phyloP scores from a whole-genome alignment of 2,797 vertebrate species.

The Galaxias olidus region DNA sequence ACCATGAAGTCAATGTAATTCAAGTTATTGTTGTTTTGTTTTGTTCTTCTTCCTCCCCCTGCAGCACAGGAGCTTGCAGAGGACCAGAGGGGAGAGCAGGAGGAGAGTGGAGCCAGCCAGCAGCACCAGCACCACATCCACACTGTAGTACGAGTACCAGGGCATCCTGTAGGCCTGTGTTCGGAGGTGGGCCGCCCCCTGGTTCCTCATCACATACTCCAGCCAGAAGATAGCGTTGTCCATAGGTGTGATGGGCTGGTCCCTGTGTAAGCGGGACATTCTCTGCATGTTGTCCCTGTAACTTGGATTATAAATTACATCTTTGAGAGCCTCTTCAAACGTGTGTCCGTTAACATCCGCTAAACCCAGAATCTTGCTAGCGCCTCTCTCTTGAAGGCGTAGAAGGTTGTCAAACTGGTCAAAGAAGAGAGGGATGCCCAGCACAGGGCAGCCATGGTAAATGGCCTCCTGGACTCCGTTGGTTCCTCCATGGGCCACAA shows the following conservation, averaged over 20 bases:
- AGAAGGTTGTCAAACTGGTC: slow-evolving; percentile 40
- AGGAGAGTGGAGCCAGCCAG: slow-evolving; percentile 9
- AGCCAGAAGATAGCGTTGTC: slow-evolving; percentile 36
- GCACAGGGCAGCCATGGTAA: slow-evolving; percentile 28
- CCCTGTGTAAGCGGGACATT: slow-evolving; percentile 34
- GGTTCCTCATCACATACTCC: slow-evolving; percentile 34
- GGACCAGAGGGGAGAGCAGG: not conserved
- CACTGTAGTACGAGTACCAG: slow-evolving; percentile 33
- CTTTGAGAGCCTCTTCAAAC: slow-evolving; percentile 19
- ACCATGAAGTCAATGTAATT: not conserved
- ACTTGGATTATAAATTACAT: slow-evolving; percentile 21
- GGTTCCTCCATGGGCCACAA: slow-evolving; percentile 39
- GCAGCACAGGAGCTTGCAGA: slow-evolving; percentile 13
- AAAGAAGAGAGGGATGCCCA: slow-evolving; percentile 32
- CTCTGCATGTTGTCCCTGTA: slow-evolving; percentile 35
- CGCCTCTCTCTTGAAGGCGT: slow-evolving; percentile 26
- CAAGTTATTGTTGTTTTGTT: slow-evolving; percentile 1
- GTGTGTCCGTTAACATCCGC: not conserved
- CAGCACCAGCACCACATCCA: slow-evolving; percentile 20
- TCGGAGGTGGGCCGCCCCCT: slow-evolving; percentile 33
- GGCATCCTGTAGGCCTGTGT: slow-evolving; percentile 34
- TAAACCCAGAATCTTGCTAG: slow-evolving; percentile 20
- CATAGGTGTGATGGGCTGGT: slow-evolving; percentile 31
- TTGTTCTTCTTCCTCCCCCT: slow-evolving; percentile 13
- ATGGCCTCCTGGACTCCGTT: slow-evolving; percentile 39